These are phyloP conservation scores for Lithophane socia DNA, from an alignment of 2,888 invertebrate species.

Conservation along the genomic window DNA sequence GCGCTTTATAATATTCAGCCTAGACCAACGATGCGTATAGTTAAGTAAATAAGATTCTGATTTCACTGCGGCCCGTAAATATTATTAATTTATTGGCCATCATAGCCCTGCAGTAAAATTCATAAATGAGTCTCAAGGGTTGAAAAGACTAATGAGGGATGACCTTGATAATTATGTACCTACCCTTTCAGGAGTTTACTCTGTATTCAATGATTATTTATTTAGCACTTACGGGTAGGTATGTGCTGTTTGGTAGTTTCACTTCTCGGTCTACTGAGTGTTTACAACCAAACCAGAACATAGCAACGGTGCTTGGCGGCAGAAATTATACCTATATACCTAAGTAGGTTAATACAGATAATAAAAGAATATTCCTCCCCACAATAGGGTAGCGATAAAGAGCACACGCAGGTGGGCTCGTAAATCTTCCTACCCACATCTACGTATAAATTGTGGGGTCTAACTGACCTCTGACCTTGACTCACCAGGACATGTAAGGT, in stretches of 20 bases:
- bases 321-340: not conserved
- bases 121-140: conserved; percentile 7
- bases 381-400: conserved; percentile 58
- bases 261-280: not conserved
- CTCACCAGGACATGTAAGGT: conserved; percentile 43
- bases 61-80: not conserved
- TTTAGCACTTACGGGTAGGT: too few relatives aligned
- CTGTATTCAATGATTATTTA: too few relatives aligned
- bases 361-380: conserved; percentile 45
- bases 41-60: conserved; percentile 36
- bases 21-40: conserved; percentile 35
- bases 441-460: conserved; percentile 66
- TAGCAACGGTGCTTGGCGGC: not conserved
- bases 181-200: not conserved
- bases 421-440: conserved; percentile 71
- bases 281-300: not conserved
- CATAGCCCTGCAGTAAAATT: not conserved
- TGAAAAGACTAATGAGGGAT: not conserved
- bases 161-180: not conserved
- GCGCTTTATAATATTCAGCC: conserved; percentile 42
- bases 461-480: conserved; percentile 58
- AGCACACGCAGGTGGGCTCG: conserved; percentile 54
- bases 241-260: too few relatives aligned
- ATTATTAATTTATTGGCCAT: conserved; percentile 28
- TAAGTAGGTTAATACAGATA: not conserved